Evolutionary conservation across 2,888 invertebrate genomes (phyloP).

Genomic region (Drosophila gaucha): DNA sequence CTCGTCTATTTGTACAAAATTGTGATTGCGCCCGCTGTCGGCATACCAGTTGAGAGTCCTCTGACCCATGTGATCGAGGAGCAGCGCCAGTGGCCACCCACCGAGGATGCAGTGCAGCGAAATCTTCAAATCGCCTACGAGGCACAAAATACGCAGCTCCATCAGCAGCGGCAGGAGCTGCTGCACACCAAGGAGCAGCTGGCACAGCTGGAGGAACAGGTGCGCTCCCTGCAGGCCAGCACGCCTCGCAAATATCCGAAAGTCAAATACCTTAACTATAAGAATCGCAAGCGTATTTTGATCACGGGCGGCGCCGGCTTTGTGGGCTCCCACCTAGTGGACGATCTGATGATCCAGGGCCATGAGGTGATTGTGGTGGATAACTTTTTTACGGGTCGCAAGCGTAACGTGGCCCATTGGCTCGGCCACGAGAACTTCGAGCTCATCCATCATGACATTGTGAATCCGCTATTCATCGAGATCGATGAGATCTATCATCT

Average conservation of each 20-base stretch:
- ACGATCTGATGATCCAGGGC: slow-evolving; percentile 96
- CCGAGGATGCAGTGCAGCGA: slow-evolving; percentile 49
- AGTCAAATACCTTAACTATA: slow-evolving; percentile 96
- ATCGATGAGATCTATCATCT: slow-evolving; percentile 99
- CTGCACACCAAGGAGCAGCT: slow-evolving; percentile 88
- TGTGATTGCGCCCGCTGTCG: slow-evolving; percentile 23
- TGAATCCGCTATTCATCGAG: slow-evolving; percentile 98
- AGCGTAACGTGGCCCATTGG: slow-evolving; percentile 99
- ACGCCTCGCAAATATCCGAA: slow-evolving; percentile 94
- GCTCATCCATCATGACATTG: slow-evolving; percentile 99
- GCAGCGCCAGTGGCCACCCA: slow-evolving; percentile 61
- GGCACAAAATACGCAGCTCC: slow-evolving; percentile 62
- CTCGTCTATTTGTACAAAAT: slow-evolving; percentile 73
- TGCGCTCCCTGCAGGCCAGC: slow-evolving; percentile 89
- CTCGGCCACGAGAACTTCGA: slow-evolving; percentile 99
- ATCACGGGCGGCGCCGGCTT: slow-evolving; percentile 99
- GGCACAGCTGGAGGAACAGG: slow-evolving; percentile 89
- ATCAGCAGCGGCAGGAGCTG: slow-evolving; percentile 85
- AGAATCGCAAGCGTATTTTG: slow-evolving; percentile 96
- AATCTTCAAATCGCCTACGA: slow-evolving; percentile 63
- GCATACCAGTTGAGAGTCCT: background rate
- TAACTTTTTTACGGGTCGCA: slow-evolving; percentile 99
- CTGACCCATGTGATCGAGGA: slow-evolving; percentile 38
- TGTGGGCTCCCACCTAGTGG: slow-evolving; percentile 99
- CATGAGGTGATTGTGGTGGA: slow-evolving; percentile 99